Base-by-base conservation (phyloP, 1,140 invertebrate species). In the Doryteuthis pealeii region DNA sequence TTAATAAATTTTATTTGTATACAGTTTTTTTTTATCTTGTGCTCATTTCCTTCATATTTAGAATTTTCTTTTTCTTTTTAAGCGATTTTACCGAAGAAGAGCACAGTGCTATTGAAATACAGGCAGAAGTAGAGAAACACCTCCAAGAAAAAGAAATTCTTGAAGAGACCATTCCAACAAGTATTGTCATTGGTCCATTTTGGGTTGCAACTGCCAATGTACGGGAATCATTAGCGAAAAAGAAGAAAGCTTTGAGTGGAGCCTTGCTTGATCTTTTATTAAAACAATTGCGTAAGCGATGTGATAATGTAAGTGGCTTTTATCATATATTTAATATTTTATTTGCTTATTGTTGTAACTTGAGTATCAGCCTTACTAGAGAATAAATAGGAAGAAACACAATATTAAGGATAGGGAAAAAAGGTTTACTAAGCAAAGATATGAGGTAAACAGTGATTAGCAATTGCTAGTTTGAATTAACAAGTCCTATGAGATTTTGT, bases 161-260 rank as follows among this genome's bases (percentile, higher is more conserved):
- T 22, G 88, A 88, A 67, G 72, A 82, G 1, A 78, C 79, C 1
- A 81, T 88, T 72, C 90, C 91, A 18, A 89, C 88, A 72, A 92
- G 84, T 33, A 92, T 94, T 35, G 85, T 89, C 30, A 93, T 94
- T 69, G 93, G 93, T 0, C 91, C 92, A 0, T 94, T 93, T 83
- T 86, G 89, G 28, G 83, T 94, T 12, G 91, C 90, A 75, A 89
- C 92, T 0, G 90, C 90, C 30, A 88, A 88, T 14, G 84, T 92
- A 3, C 88, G 87, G 71, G 80, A 87, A 49, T 86, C 87, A 54
- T 80, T 92, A 12, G 84, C 90, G 1, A 90, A 89, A 31, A 94
- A 94, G 81, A 84, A 91, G 0, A 89, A 91, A 33, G 89, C 91
- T 28, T 89, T 93, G 32, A 89, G 89, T 3, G 90, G 89, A n/a